These are phyloP conservation scores for Hippoglossus stenolepis DNA, from an alignment of 2,113 vertebrate species.

Conservation along the genomic window DNA sequence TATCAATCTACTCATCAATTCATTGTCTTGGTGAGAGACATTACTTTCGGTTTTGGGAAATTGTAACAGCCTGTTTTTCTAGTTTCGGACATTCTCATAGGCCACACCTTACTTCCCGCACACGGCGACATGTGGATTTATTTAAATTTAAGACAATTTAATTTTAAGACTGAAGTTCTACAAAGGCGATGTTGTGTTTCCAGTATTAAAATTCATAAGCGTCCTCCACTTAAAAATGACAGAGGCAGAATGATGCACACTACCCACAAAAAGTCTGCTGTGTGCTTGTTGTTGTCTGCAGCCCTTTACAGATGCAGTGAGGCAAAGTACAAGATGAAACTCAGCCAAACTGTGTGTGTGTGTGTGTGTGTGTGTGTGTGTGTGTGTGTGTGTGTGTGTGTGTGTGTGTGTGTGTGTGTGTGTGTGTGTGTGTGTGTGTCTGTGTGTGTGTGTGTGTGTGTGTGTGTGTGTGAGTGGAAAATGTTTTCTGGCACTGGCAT, in stretches of 20 bases:
- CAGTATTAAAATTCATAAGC: not conserved
- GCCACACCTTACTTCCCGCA: too few species aligned
- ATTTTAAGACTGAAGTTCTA: not conserved
- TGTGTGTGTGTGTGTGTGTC: too few species aligned
- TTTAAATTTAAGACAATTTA: not conserved
- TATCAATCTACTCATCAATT: not conserved
- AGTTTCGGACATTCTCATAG: too few species aligned
- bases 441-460: too few species aligned
- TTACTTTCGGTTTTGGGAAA: not conserved
- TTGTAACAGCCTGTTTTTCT: not conserved
- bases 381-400: not conserved
- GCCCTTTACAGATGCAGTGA: conserved; percentile 32
- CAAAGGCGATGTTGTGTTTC: not conserved
- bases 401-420: too few species aligned
- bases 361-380: not conserved
- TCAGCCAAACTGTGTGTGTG: conserved; percentile 20
- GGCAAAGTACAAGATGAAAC: conserved; percentile 47
- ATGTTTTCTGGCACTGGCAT: conserved; percentile 51
- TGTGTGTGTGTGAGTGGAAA: conserved; percentile 18
- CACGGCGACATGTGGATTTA: not conserved
- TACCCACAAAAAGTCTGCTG: not conserved
- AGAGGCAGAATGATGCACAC: not conserved
- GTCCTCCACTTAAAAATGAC: not conserved
- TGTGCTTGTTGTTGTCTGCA: conserved; percentile 9
- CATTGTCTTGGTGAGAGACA: not conserved